phyloP scores from a whole-genome alignment of 2,888 invertebrate species.

The Platynereis dumerilii region DNA sequence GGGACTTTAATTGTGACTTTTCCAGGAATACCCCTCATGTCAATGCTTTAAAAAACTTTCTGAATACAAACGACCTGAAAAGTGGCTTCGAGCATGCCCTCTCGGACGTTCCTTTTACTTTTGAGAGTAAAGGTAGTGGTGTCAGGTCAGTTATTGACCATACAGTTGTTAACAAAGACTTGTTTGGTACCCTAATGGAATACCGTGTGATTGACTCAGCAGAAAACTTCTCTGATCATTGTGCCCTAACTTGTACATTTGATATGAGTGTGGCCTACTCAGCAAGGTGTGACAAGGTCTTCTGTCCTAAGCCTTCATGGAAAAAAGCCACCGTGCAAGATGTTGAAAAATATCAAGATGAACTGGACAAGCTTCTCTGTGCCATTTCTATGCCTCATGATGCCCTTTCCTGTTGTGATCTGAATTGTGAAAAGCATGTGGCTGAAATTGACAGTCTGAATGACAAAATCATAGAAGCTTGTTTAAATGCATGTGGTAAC shows the following conservation, averaged over 20 bases:
- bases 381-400: neutral
- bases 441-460: neutral
- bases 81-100: neutral
- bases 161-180: neutral
- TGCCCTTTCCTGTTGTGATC: neutral
- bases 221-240: neutral
- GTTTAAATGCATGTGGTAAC: neutral
- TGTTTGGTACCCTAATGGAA: neutral
- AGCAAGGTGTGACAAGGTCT: neutral
- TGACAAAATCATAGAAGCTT: neutral
- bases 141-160: neutral
- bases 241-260: neutral
- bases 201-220: neutral
- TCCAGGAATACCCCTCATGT: neutral
- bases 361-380: neutral
- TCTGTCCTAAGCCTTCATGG: neutral
- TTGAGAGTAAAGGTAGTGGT: neutral
- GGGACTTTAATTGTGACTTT: neutral
- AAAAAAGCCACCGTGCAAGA: neutral
- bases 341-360: constrained; percentile 2
- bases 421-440: neutral
- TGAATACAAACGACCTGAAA: neutral
- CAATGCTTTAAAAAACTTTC: neutral
- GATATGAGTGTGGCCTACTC: too few relatives aligned
- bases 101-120: neutral